Evolutionary conservation across 2,797 vertebrate species (phyloP).

Genomic region (Girardinus metallicus): DNA sequence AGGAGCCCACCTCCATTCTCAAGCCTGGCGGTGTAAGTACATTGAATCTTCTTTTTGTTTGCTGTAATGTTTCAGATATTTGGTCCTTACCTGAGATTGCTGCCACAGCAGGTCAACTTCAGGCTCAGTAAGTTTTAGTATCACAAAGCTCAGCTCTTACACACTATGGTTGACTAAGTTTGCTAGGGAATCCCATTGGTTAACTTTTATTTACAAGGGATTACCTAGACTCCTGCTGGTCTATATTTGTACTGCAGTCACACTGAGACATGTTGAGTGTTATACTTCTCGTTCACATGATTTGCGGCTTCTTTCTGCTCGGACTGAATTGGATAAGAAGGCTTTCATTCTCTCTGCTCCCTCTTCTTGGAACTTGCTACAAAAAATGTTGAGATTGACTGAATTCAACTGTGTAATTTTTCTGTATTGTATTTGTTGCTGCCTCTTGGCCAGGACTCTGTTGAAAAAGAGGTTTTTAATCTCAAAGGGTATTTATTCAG

Average conservation of each 20-base stretch:
- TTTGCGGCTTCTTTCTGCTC: background rate
- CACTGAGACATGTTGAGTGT: background rate
- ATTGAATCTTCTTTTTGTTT: background rate
- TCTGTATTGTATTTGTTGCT: too few relatives aligned
- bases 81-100: background rate
- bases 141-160: background rate
- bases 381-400: background rate
- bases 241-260: background rate
- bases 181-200: background rate
- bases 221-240: too few relatives aligned
- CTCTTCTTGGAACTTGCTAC: background rate
- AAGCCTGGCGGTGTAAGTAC: slow-evolving; percentile 90
- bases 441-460: background rate
- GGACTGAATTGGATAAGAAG: background rate
- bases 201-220: too few relatives aligned
- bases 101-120: background rate
- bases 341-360: background rate
- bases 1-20: slow-evolving; percentile 91
- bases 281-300: background rate
- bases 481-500: background rate
- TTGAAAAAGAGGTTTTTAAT: background rate
- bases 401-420: background rate
- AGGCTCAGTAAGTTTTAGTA: background rate
- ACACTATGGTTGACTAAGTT: background rate
- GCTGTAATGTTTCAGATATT: background rate